Evolutionary conservation across 2,888 invertebrate genomes (phyloP), one percentile per base, ranked within the genome.

Genomic region (Eueremaeus valkanovi): DNA sequence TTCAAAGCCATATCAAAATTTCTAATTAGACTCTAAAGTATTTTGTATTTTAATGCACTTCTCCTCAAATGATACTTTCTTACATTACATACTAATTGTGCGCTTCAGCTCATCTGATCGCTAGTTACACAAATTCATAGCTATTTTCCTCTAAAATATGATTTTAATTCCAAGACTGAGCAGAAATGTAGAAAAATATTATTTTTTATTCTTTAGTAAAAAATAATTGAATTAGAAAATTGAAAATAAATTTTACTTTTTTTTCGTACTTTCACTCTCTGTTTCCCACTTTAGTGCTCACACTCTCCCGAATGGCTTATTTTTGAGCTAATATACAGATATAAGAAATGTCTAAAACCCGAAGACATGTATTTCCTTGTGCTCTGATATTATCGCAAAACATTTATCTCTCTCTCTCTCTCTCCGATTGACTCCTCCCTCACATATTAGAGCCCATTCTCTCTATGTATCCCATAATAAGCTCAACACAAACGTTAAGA

Each of bases 391-490:
- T 5, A 31, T 11, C 29, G 61, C 27, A 8, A 29, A 31, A 21
- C 61, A 61, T 61, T 61, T 29, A 61, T 61, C 61, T 61, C 16
- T 29, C 3, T 31, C 29, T 61, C 29, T 29, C 29, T 61, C 61
- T 61, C 16, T 29, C 3, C 31, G 31, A 61, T 21, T 31, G 61
- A 61, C 61, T 21, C 61, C 61, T 61, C 61, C 61, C 61, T 61
- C 1, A 61, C 61, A 61, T 61, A 61, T 55, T 24, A 49, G 16
- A 5, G 21, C 21, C 55, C 6, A 13, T 55, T 55, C 55, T 18
- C 21, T 24, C 6, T 36, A 36, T 36, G 5, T 36, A 55, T 27
- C 55, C 21, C 3, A 24, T 8, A 13, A 3, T 55, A 55, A 55
- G 55, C 55, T 45, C 45, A 8, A 55, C 55, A 13, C 6, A 27